Evolutionary conservation across 2,797 vertebrate genomes (phyloP), one percentile per base, ranked within the genome.

Genomic region (Eulemur coronatus): DNA sequence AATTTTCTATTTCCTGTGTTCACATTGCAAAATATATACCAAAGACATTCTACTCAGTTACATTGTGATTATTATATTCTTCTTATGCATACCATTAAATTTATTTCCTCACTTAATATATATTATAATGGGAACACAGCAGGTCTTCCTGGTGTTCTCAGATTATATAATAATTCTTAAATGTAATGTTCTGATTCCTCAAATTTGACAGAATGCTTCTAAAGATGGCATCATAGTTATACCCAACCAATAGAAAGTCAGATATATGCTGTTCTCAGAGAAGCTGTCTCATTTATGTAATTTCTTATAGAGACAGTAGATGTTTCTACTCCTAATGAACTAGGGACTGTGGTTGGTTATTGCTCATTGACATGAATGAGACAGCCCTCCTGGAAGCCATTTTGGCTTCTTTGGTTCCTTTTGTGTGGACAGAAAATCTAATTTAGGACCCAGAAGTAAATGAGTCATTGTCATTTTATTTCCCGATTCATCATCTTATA

Each of bases 51-150:
- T 97, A 85, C 85, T 98, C 9, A 95, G 91, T 97, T 97, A 89
- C 97, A 89, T 96, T 97, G 59, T 96, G 46, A 93, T 94, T 88
- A 78, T 38, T 91, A 41, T 4, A 61, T 35, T 80, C 12, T 95
- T 97, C 80, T 65, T 96, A 87, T 52, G 65, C 55, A 43, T 48
- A 41, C 18, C 46, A 87, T 72, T 92, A 52, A 80, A 78, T 97
- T 97, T 97, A 81, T 84, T 97, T 97, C 28, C n/a, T 96, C 78
- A 52, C 88, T 96, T 97, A 95, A 87, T 94, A 97, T 81, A 69
- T 75, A 96, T 97, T 91, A 75, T 89, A 97, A 96, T 95, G 63
- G 33, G 65, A 97, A 97, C 65, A 96, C 67, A 96, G 63, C 28
- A 97, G 73, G 76, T 93, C 95, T 84, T 59, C 26, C 72, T 82